phyloP scores from a whole-genome alignment of 2,888 invertebrate genomes.

The Nomada flava region DNA sequence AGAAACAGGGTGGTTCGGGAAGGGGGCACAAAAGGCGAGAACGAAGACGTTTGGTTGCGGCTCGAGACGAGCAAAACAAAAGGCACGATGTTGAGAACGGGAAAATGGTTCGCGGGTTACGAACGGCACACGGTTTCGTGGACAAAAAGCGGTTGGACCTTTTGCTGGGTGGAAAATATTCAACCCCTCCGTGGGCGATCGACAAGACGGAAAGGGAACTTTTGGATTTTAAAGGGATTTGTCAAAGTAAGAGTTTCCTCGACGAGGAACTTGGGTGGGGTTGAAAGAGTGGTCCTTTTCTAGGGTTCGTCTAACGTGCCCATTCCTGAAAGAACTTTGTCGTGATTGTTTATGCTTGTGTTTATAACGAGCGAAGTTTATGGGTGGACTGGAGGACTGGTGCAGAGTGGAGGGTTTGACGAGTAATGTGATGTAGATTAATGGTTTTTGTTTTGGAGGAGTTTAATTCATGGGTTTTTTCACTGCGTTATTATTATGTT shows the following conservation, averaged over 20 bases:
- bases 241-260: conserved; percentile 9
- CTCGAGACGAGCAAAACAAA: conserved; percentile 60
- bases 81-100: conserved; percentile 46
- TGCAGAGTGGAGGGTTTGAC: too few relatives aligned
- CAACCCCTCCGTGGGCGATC: conserved; percentile 43
- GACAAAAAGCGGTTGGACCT: conserved; percentile 47
- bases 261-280: not conserved
- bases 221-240: conserved; percentile 41
- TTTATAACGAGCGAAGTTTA: too few relatives aligned
- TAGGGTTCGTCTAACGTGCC: too few relatives aligned
- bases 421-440: too few relatives aligned
- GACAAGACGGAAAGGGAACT: conserved; percentile 10
- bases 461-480: too few relatives aligned
- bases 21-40: conserved; percentile 37
- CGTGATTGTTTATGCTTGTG: too few relatives aligned
- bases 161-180: conserved; percentile 57
- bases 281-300: too few relatives aligned
- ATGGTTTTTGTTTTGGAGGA: too few relatives aligned
- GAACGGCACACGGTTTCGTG: conserved; percentile 32
- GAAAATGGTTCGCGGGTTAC: conserved; percentile 48
- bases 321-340: too few relatives aligned
- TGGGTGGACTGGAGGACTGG: too few relatives aligned
- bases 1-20: too few relatives aligned
- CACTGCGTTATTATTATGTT: too few relatives aligned
- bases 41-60: conserved; percentile 54